phyloP scores from a whole-genome alignment of 2,888 invertebrate species.

The Melitaea athalia region DNA sequence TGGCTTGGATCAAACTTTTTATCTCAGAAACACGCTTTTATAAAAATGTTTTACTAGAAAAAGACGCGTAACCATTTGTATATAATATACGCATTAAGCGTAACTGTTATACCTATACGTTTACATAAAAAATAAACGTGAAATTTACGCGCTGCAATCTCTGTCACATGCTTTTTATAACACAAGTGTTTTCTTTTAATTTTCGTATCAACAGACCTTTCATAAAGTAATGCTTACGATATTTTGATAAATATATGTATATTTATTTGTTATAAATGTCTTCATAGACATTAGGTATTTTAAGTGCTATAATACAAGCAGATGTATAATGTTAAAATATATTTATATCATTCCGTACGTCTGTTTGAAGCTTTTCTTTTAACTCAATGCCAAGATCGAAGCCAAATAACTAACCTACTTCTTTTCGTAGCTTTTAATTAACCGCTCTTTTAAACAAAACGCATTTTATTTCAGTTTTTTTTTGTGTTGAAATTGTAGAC shows the following conservation, averaged over 20 bases:
- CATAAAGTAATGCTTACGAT: too few relatives aligned
- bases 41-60: not conserved
- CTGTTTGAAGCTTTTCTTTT: constrained; percentile 17
- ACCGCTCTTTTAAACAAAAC: constrained; percentile 17
- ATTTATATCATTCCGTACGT: constrained; percentile 9
- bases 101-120: too few relatives aligned
- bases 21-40: not conserved
- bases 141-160: too few relatives aligned
- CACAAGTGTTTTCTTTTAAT: too few relatives aligned
- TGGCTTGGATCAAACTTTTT: not conserved
- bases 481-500: not conserved
- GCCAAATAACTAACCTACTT: constrained; percentile 30
- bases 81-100: too few relatives aligned
- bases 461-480: not conserved
- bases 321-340: constrained; percentile 13
- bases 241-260: too few relatives aligned
- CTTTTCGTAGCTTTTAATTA: constrained; percentile 27
- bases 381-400: constrained; percentile 18
- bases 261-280: not conserved
- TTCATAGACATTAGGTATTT: constrained; percentile 10
- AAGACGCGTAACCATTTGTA: not conserved
- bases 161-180: too few relatives aligned
- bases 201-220: too few relatives aligned
- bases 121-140: too few relatives aligned
- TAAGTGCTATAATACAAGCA: constrained; percentile 14